Base-by-base conservation (phyloP, 2,113 vertebrate species). In the Alces alces region DNA sequence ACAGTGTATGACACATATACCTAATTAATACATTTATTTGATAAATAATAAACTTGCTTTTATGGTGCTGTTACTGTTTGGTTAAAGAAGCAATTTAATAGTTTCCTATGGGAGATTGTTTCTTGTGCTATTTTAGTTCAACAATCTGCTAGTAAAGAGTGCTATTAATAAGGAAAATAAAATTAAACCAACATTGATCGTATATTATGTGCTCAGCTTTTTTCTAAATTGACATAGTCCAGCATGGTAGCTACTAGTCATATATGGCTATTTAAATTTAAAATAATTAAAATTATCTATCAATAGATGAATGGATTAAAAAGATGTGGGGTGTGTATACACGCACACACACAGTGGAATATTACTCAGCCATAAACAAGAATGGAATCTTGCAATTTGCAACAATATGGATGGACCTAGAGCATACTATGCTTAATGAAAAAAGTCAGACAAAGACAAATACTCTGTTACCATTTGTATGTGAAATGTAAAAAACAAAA, bases 211-310 rank as follows among this genome's bases (percentile, higher is more conserved):
- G 33, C n/a, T 88, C 92, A 84, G 55, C 45, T 95, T 96, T 96
- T 76, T 93, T 95, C 43, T 86, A 91, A 39, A 30, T 86, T 13
- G 52, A 50, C 36, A 55, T 28, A 86, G 39, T 55, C 25, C 14
- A 39, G 1, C 89, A 28, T 86, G 60, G 28, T 86, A 43, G 43
- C n/a, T 27, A 89, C 13, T 85, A 93, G 39, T 54, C 45, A 76
- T 91, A 82, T 78, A 79, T 52, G 7, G 47, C 64, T 91, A 17
- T 92, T 96, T 96, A 91, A 95, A 92, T 70, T 95, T 79, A 54
- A 96, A 64, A 64, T 96, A 92, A 94, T 86, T 85, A 84, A 92
- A 95, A 82, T 93, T 64, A 23, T 23, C 9, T 70, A 23, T 70
- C 66, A 39, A 1, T 39, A 70, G n/a, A 39, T 70, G 66, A 39